These are phyloP conservation scores for Anagyrus pseudococci DNA, from an alignment of 2,888 invertebrate species.

Conservation along the genomic window DNA sequence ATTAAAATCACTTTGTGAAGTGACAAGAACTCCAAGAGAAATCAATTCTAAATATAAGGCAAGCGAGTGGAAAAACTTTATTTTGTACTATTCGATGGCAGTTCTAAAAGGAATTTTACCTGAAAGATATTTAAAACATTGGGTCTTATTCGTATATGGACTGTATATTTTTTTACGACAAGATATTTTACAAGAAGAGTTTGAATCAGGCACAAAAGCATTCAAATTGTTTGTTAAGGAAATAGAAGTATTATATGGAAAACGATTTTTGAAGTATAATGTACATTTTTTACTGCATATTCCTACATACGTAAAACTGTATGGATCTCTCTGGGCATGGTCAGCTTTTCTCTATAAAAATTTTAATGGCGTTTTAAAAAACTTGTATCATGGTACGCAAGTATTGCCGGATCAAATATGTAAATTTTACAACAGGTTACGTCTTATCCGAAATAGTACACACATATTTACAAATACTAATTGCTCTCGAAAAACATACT, in stretches of 20 bases:
- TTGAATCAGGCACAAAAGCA: background rate
- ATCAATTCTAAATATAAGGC: slow-evolving; percentile 29
- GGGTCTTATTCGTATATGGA: slow-evolving; percentile 27
- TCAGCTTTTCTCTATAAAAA: slow-evolving; percentile 22
- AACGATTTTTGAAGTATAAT: slow-evolving; percentile 25
- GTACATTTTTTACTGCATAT: slow-evolving; percentile 23
- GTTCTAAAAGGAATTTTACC: slow-evolving; percentile 24
- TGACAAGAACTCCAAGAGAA: slow-evolving; percentile 18
- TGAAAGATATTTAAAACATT: slow-evolving; percentile 30
- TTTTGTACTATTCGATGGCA: slow-evolving; percentile 37
- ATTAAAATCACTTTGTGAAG: slow-evolving; percentile 27
- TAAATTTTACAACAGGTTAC: background rate
- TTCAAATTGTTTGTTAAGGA: slow-evolving; percentile 7
- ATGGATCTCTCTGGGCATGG: slow-evolving; percentile 30
- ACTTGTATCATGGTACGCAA: slow-evolving; percentile 7
- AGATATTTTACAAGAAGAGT: background rate
- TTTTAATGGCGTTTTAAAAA: slow-evolving; percentile 18
- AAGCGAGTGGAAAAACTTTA: slow-evolving; percentile 33
- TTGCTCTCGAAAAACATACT: background rate
- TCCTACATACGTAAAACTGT: slow-evolving; percentile 2
- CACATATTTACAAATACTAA: background rate
- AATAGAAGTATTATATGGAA: slow-evolving; percentile 10
- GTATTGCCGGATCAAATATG: background rate
- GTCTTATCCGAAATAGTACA: background rate
- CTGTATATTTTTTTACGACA: slow-evolving; percentile 17